Conservation (phyloP, 1,140 invertebrate genomes). For the Leptinotarsa defecta region DNA sequence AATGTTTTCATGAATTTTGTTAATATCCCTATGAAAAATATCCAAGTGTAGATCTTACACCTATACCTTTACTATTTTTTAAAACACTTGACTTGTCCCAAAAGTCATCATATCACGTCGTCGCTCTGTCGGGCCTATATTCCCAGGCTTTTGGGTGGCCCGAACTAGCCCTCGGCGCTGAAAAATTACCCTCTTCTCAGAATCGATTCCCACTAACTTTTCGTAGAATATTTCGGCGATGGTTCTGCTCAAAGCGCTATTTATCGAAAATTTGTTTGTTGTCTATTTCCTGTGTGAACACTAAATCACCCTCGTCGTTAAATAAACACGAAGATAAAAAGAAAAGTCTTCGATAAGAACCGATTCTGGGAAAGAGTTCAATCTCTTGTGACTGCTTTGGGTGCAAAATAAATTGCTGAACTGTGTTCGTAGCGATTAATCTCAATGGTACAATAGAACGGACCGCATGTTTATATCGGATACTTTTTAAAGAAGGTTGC, state of each 20-base stretch:
- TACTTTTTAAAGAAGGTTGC: too few species aligned
- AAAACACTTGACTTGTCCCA: not conserved
- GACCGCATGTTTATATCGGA: too few species aligned
- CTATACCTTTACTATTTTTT: too few species aligned
- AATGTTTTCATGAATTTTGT: too few species aligned
- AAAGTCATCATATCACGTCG: not conserved
- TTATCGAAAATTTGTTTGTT: slow-evolving; percentile 25
- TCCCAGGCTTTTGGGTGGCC: slow-evolving; percentile 19
- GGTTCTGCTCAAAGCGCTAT: slow-evolving; percentile 16
- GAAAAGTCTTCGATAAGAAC: not conserved
- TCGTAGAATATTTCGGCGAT: slow-evolving; percentile 21
- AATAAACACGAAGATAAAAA: slow-evolving; percentile 6
- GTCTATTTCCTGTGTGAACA: slow-evolving; percentile 27
- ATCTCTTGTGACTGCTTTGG: too few species aligned
- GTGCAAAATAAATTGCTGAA: too few species aligned
- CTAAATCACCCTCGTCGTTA: slow-evolving; percentile 19
- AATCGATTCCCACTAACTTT: slow-evolving; percentile 12
- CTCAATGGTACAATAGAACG: too few species aligned
- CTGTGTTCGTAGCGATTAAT: too few species aligned
- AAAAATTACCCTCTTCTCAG: slow-evolving; percentile 31
- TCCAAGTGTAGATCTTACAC: too few species aligned
- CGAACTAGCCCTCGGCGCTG: slow-evolving; percentile 12
- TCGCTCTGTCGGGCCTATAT: not conserved
- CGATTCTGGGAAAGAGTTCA: too few species aligned
- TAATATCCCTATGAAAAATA: too few species aligned